Evolutionary conservation across 37 sponge, comb jelly and placozoan species (phyloP), one percentile per base, ranked within the genome.

Genomic region (Tethya wilhelma): DNA sequence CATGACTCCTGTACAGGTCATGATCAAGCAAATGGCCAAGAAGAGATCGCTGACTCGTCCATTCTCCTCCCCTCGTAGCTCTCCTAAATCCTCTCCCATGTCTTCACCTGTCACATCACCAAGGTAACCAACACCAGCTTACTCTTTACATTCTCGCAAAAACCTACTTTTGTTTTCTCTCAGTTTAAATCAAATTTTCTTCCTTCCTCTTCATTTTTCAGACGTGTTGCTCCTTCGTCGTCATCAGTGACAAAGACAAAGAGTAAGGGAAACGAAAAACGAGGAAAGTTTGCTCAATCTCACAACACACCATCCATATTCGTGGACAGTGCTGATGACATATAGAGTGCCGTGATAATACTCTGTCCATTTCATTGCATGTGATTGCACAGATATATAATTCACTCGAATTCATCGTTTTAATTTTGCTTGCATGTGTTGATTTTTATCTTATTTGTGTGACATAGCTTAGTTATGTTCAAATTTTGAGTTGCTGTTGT

Each of bases 21-120:
- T 92, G 89, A 87, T 92, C 38, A 87, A 87, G 67, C 79, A 87
- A 49, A 92, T 92, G 93, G 93, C 93, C 3, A 84, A 80, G 74
- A 65, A 75, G 45, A 66, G 75, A 34, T 88, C 93, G 25, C 59
- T 92, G 14, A 63, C 66, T 9, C 79, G 84, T 32, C 92, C 92
- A 40, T 41, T 43, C 4, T 80, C 65, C 67, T 63, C 86, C 23
- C 73, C 57, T 30, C 20, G 58, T 43, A 25, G 0, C 45, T 74
- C 89, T 40, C 68, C 74, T 1, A 17, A 34, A 17, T 36, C 76
- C 14, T 73, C 83, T 4, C 83, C 83, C 11, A 43, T 20, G 1
- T 4, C 31, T 11, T 38, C 74, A 2, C 64, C 74, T 12, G 29
- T 31, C 26, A 22, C 82, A 4, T 64, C 78, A 63, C 78, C 78